These are phyloP conservation scores for Eulimnadia texana DNA, from an alignment of 1,140 invertebrate genomes.

Conservation along the genomic window DNA sequence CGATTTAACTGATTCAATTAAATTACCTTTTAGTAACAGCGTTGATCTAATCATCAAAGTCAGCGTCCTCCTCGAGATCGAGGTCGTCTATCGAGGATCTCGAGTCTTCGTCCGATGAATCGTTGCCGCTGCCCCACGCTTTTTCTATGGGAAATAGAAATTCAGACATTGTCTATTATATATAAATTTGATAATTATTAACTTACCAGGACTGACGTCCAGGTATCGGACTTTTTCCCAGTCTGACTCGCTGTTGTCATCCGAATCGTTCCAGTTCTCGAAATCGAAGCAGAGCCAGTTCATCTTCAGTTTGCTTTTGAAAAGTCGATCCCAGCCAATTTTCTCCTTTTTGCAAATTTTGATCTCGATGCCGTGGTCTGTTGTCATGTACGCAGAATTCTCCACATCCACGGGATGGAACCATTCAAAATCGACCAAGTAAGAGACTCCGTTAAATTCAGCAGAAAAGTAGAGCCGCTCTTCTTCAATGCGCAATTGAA, in stretches of 20 bases:
- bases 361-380: not conserved
- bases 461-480: not conserved
- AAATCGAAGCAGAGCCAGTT: not conserved
- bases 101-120: too few species aligned
- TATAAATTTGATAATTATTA: not conserved
- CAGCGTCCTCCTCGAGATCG: too few species aligned
- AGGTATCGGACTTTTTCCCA: not conserved
- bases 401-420: not conserved
- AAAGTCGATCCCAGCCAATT: not conserved
- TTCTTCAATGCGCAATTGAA: not conserved
- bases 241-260: not conserved
- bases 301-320: not conserved
- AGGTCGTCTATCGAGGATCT: too few species aligned
- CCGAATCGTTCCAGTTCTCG: not conserved
- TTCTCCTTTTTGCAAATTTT: not conserved
- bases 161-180: not conserved
- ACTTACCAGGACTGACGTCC: not conserved
- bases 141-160: too few species aligned
- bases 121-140: too few species aligned
- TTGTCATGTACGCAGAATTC: not conserved
- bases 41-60: too few species aligned
- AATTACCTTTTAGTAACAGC: too few species aligned
- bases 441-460: not conserved
- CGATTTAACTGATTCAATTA: too few species aligned
- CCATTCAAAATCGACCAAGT: not conserved